Percentiles rank a stretch among this genome's conserved stretches.
phyloP scores from a whole-genome alignment of 2,113 vertebrate species.

The Aptenodytes patagonicus region DNA sequence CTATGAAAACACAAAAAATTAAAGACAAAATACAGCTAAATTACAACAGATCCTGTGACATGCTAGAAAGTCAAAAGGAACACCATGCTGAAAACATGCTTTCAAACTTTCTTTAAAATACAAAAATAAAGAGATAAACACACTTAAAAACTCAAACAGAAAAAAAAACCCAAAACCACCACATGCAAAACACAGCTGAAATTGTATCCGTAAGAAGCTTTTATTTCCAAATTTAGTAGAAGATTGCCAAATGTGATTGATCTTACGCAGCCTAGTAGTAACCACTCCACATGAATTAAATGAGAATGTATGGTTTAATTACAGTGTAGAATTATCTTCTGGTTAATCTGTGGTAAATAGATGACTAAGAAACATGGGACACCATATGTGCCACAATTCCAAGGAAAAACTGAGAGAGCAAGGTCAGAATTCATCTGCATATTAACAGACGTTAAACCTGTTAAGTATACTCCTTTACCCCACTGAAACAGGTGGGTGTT shows the following conservation, averaged over 20 bases:
- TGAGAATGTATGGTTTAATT: neutral
- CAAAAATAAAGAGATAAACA: neutral
- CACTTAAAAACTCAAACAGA: neutral
- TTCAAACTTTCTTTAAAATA: neutral
- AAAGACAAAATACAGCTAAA: conserved; percentile 21
- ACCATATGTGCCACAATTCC: neutral
- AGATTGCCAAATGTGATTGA: neutral
- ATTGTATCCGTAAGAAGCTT: neutral
- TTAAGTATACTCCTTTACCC: neutral
- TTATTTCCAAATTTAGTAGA: neutral
- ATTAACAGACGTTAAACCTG: neutral
- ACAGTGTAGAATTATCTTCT: neutral
- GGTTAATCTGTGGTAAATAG: neutral
- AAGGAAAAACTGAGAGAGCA: neutral
- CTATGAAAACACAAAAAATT: conserved; percentile 24
- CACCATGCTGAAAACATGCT: conserved; percentile 30
- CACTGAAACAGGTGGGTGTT: neutral
- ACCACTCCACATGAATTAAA: neutral
- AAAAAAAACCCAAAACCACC: neutral
- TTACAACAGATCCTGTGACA: neutral
- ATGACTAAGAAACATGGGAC: neutral
- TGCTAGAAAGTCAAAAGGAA: conserved; percentile 15
- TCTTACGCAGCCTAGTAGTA: neutral
- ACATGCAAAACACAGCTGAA: conserved; percentile 9
- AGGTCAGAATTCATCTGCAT: neutral